phyloP scores from a whole-genome alignment of 2,113 vertebrate species.

The Limanda limanda region DNA sequence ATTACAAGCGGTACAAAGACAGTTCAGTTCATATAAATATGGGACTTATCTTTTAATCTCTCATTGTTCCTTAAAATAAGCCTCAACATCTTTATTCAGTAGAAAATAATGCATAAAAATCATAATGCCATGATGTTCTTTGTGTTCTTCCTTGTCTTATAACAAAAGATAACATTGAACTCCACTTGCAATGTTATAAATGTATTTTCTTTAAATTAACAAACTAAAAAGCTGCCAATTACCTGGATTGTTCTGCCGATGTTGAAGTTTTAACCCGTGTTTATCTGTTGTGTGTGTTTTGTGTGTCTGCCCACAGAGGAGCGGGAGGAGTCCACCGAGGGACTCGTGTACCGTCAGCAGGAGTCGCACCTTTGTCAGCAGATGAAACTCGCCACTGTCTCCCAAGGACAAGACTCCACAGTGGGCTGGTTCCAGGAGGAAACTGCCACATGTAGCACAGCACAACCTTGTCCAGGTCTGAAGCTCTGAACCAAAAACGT shows the following conservation, averaged over 20 bases:
- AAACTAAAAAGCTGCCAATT: too few species aligned
- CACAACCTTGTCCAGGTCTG: slow-evolving; percentile 85
- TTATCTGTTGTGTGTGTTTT: neutral
- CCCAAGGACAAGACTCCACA: slow-evolving; percentile 76
- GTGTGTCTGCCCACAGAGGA: slow-evolving; percentile 76
- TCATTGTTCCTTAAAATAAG: too few species aligned
- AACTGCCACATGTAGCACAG: slow-evolving; percentile 77
- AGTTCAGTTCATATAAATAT: too few species aligned
- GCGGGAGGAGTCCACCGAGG: slow-evolving; percentile 83
- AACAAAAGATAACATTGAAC: too few species aligned
- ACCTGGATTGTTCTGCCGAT: neutral
- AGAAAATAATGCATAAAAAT: too few species aligned
- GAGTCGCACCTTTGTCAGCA: slow-evolving; percentile 88
- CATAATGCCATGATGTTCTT: too few species aligned
- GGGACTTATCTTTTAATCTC: too few species aligned
- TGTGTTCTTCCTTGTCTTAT: too few species aligned
- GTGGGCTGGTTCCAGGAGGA: slow-evolving; percentile 85
- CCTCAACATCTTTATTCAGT: too few species aligned
- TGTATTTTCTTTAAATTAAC: too few species aligned
- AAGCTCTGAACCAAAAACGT: slow-evolving; percentile 9
- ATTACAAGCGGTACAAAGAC: too few species aligned
- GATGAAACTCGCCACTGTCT: slow-evolving; percentile 86
- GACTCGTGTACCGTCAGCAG: slow-evolving; percentile 84
- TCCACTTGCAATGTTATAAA: too few species aligned
- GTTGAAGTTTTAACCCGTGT: neutral